Percentiles rank a stretch among this genome's conserved stretches.
Evolutionary conservation across 37 sponge, comb jelly and placozoan species (phyloP).

Genomic region (Geodia barretti): DNA sequence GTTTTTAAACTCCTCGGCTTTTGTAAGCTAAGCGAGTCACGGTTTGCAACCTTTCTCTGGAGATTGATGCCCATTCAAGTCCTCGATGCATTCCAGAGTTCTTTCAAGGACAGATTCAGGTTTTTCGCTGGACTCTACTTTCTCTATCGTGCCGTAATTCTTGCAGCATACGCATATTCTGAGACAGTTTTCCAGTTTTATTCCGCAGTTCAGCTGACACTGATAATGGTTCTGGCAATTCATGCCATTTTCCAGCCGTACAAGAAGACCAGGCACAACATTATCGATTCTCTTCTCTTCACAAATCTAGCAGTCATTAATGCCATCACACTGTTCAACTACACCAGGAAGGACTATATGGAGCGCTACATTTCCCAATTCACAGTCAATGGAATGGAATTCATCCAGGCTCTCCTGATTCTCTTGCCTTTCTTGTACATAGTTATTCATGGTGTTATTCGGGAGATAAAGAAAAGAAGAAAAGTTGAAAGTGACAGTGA

Average conservation of each 20-base stretch:
- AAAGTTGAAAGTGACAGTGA: too few species aligned
- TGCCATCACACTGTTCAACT: constrained; percentile 32
- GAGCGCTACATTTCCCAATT: too few species aligned
- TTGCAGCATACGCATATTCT: neutral
- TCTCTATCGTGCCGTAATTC: constrained; percentile 20
- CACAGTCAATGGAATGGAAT: too few species aligned
- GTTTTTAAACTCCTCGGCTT: constrained; percentile 14
- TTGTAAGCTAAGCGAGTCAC: constrained; percentile 29
- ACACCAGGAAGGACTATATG: too few species aligned
- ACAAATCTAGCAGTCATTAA: constrained; percentile 25
- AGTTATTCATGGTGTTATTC: too few species aligned
- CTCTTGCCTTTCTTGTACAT: constrained; percentile 12
- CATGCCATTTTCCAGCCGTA: constrained; percentile 44
- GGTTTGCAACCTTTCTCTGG: constrained; percentile 4
- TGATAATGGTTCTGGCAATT: constrained; percentile 18
- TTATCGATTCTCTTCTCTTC: constrained; percentile 45
- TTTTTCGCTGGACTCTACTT: constrained; percentile 61
- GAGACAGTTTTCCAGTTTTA: neutral
- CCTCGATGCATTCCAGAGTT: constrained; percentile 33
- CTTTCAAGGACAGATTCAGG: constrained; percentile 36
- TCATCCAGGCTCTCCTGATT: constrained; percentile 4
- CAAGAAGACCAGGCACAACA: constrained; percentile 24
- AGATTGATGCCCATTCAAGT: constrained; percentile 26
- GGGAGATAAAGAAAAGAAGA: too few species aligned
- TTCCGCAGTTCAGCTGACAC: neutral